Base-by-base conservation (phyloP, 2,888 invertebrate genomes). In the Hololepta plana region DNA sequence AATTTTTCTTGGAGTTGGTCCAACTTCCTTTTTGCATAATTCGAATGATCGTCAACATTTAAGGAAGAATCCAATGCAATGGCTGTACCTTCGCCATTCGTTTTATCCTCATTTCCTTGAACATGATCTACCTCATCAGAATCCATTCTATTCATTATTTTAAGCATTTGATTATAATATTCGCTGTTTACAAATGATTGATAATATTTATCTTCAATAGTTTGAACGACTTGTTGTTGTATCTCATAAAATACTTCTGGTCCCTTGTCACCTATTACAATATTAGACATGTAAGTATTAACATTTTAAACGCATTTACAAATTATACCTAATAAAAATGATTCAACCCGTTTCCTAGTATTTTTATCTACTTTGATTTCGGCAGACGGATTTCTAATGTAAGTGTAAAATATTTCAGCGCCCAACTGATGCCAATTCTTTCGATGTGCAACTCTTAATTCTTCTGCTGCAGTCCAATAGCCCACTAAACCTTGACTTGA, bases 331-430 rank as follows among this genome's bases (percentile, higher is more conserved):
- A 84, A 52, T 27, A 90, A 57, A 55, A 88, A 90, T 8, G 76
- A 68, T 49, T 88, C 88, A 71, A 90, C 87, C 35, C 76, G 63
- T 49, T 84, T 85, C 28, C 80, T 64, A 4, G 73, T 72, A 26
- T 67, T 67, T 57, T 75, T 84, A 45, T 82, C 80, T 21, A 82
- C 73, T 58, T 79, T 77, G 32, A 85, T 73, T 46, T 76, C 77
- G 1, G 79, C 76, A 32, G 73, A 73, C 2, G 79, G 75, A 25
- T 76, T 79, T 35, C 79, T 64, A 32, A 90, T 79, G 42, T 80
- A 87, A 3, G 81, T 82, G 46, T 87, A 85, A 55, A 82, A 88
- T 43, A 88, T 81, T 53, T 88, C 87, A n/a, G 82, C 80, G 6
- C 81, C 90, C 14, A 85, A 56, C 42, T 87, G 81, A 53, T 88